Conservation (phyloP, 1,140 invertebrate genomes). For the Scaptodrosophila lebanonensis region DNA sequence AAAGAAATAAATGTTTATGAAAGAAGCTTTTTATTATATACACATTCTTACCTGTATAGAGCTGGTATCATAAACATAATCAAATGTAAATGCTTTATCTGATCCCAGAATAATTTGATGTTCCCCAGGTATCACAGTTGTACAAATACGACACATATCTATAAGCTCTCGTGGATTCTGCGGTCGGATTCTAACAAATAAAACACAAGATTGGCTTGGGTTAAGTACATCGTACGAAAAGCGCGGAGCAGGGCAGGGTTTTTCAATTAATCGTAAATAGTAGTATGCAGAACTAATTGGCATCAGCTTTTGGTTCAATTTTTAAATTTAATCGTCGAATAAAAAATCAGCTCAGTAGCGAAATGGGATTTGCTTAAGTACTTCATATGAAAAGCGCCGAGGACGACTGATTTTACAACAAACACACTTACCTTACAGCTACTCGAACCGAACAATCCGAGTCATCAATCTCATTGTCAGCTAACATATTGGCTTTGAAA, state of each 20-base stretch:
- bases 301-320: too few relatives aligned
- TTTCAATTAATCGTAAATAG: too few relatives aligned
- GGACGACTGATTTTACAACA: too few relatives aligned
- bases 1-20: slow-evolving; percentile 49
- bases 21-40: background rate
- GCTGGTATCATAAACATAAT: slow-evolving; percentile 93
- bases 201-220: too few relatives aligned
- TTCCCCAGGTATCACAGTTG: slow-evolving; percentile 89
- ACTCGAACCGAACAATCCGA: slow-evolving; percentile 34
- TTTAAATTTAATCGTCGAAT: too few relatives aligned
- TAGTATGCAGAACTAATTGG: too few relatives aligned
- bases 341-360: too few relatives aligned
- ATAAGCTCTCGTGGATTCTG: slow-evolving; percentile 94
- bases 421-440: slow-evolving; percentile 22
- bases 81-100: slow-evolving; percentile 98
- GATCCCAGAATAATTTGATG: slow-evolving; percentile 95
- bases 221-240: too few relatives aligned
- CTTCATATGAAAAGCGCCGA: too few relatives aligned
- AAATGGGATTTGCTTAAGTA: too few relatives aligned
- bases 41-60: slow-evolving; percentile 79
- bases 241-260: too few relatives aligned
- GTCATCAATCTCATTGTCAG: slow-evolving; percentile 20
- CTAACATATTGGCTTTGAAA: slow-evolving; percentile 22
- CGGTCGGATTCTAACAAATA: slow-evolving; percentile 88
- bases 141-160: slow-evolving; percentile 96